phyloP scores from a whole-genome alignment of 2,888 invertebrate species.

The Megaustenia siamemsis region DNA sequence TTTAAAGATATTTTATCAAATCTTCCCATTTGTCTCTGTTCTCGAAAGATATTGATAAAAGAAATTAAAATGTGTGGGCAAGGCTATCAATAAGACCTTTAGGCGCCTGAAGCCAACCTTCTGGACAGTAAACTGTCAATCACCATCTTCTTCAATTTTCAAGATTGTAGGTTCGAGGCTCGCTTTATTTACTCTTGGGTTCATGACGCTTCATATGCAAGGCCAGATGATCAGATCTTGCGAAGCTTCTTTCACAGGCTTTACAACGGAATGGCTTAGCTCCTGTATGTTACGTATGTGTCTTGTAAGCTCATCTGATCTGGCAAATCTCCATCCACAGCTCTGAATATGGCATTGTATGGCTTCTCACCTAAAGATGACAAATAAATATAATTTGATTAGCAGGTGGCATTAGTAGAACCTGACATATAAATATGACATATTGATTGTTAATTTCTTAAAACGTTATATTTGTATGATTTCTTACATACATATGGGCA shows the following conservation, averaged over 20 bases:
- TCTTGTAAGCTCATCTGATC: slow-evolving; percentile 83
- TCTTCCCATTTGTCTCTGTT: too few relatives aligned
- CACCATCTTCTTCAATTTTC: neutral
- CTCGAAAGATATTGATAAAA: too few relatives aligned
- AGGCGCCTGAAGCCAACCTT: too few relatives aligned
- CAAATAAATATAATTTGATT: neutral
- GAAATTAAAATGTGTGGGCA: too few relatives aligned
- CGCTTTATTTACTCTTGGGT: slow-evolving; percentile 85
- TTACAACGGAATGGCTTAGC: slow-evolving; percentile 84
- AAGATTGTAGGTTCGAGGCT: neutral
- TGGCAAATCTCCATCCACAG: slow-evolving; percentile 83
- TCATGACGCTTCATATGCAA: slow-evolving; percentile 85
- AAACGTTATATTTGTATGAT: too few relatives aligned
- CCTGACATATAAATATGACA: too few relatives aligned
- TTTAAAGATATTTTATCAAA: too few relatives aligned
- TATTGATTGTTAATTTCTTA: too few relatives aligned
- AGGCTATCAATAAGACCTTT: too few relatives aligned
- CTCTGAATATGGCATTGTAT: slow-evolving; percentile 83
- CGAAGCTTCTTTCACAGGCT: slow-evolving; percentile 83
- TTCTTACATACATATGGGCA: too few relatives aligned
- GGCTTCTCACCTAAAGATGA: slow-evolving; percentile 82
- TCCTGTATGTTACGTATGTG: slow-evolving; percentile 84
- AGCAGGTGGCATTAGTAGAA: neutral
- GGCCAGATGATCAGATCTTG: slow-evolving; percentile 83
- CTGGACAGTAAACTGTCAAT: neutral